phyloP scores from a whole-genome alignment of 2,888 invertebrate genomes.

The Sphaerophoria rueppellii region DNA sequence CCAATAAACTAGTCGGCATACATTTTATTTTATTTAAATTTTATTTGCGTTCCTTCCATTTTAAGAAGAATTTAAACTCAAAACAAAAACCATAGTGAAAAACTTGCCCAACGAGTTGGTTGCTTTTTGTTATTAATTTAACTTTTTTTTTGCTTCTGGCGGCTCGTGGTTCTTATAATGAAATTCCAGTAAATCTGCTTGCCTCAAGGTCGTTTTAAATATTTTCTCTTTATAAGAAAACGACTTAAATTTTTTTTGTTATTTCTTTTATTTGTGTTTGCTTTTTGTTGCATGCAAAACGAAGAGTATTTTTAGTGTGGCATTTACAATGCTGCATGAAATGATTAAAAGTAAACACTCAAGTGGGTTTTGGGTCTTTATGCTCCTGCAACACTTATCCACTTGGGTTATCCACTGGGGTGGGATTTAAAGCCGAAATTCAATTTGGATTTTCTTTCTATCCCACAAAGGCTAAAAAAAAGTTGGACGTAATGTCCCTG shows the following conservation, averaged over 20 bases:
- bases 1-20: constrained; percentile 10
- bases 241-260: background rate
- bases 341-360: too few species aligned
- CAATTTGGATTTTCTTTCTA: too few species aligned
- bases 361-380: too few species aligned
- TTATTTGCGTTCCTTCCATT: constrained; percentile 32
- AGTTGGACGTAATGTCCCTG: too few species aligned
- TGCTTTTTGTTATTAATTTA: constrained; percentile 14
- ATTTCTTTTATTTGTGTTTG: background rate
- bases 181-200: constrained; percentile 63
- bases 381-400: too few species aligned
- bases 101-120: constrained; percentile 63
- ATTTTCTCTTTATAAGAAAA: constrained; percentile 54
- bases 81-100: constrained; percentile 43
- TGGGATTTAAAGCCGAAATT: too few species aligned
- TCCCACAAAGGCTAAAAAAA: too few species aligned
- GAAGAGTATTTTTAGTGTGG: background rate
- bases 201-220: constrained; percentile 70
- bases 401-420: too few species aligned
- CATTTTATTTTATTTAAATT: constrained; percentile 33
- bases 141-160: constrained; percentile 59
- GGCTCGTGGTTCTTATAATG: constrained; percentile 61
- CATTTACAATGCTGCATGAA: too few species aligned
- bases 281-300: too few species aligned
- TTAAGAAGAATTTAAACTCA: constrained; percentile 45